Percentiles rank a stretch among this genome's conserved stretches.
Evolutionary conservation across 2,888 invertebrate species (phyloP).

Genomic region (Allygus modestus): DNA sequence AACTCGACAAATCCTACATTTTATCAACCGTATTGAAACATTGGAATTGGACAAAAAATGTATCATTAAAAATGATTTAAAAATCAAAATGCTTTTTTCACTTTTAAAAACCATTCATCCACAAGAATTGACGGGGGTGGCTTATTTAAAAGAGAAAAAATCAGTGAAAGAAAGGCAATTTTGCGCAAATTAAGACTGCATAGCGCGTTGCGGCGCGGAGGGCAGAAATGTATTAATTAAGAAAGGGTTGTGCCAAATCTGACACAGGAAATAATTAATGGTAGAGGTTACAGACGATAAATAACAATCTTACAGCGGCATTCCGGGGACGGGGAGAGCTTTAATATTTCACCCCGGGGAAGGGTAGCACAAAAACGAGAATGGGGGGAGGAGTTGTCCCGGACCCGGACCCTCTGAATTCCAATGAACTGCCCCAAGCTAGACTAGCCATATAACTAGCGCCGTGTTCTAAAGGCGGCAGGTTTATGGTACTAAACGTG

Average conservation of each 20-base stretch:
- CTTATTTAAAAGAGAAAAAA: not conserved
- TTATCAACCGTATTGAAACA: too few species aligned
- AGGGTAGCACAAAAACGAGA: conserved; percentile 53
- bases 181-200: conserved; percentile 1
- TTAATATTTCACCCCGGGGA: conserved; percentile 11
- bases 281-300: conserved; percentile 38
- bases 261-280: conserved; percentile 55
- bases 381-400: not conserved
- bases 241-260: conserved; percentile 51
- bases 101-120: too few species aligned
- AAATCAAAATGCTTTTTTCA: too few species aligned
- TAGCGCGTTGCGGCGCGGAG: not conserved
- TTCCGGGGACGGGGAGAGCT: conserved; percentile 1
- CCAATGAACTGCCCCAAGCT: conserved; percentile 49
- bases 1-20: too few species aligned
- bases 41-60: too few species aligned
- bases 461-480: not conserved
- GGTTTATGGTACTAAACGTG: not conserved
- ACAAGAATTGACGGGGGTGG: not conserved
- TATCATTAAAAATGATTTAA: too few species aligned
- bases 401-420: conserved; percentile 42
- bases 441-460: not conserved
- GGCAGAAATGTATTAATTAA: conserved; percentile 52
- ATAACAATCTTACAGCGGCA: conserved; percentile 52
- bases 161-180: not conserved